phyloP scores from a whole-genome alignment of 2,888 invertebrate genomes.

The Protodeltote pygarga region DNA sequence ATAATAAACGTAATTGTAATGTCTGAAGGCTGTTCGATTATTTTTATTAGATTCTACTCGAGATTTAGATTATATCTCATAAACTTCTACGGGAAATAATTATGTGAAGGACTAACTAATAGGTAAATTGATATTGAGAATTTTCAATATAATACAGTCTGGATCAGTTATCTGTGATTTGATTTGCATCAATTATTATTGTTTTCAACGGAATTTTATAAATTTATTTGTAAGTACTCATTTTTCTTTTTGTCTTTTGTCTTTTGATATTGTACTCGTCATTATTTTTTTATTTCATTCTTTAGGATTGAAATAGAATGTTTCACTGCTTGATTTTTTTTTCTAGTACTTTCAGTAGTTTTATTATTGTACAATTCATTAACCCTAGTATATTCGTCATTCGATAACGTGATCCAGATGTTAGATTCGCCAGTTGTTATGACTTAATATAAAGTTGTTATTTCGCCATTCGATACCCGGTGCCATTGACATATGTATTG shows the following conservation, averaged over 20 bases:
- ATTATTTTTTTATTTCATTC: no score
- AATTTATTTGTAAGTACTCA: no score
- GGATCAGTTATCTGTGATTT: no score
- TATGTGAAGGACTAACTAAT: slow-evolving; percentile 9
- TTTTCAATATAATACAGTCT: slow-evolving; percentile 7
- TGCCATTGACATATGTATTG: slow-evolving; percentile 30
- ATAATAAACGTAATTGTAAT: background rate
- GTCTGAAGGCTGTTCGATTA: slow-evolving; percentile 19
- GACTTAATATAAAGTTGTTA: slow-evolving; percentile 19
- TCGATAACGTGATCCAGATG: slow-evolving; percentile 22
- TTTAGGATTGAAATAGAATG: no score
- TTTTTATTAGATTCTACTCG: slow-evolving; percentile 24
- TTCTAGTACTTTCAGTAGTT: background rate
- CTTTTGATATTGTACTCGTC: no score
- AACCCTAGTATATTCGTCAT: slow-evolving; percentile 1
- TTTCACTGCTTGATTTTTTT: no score
- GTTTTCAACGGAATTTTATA: no score
- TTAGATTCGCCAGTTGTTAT: slow-evolving; percentile 20
- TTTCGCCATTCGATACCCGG: slow-evolving; percentile 5
- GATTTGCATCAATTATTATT: no score
- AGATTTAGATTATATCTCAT: slow-evolving; percentile 29
- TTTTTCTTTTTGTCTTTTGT: no score
- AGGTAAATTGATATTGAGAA: slow-evolving; percentile 11
- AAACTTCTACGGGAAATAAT: slow-evolving; percentile 5
- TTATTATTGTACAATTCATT: background rate